A percentile compares a stretch with the other conserved stretches of the same genome.
Conservation (phyloP, 2,113 vertebrate genomes). For the Mionectes macconnelli region DNA sequence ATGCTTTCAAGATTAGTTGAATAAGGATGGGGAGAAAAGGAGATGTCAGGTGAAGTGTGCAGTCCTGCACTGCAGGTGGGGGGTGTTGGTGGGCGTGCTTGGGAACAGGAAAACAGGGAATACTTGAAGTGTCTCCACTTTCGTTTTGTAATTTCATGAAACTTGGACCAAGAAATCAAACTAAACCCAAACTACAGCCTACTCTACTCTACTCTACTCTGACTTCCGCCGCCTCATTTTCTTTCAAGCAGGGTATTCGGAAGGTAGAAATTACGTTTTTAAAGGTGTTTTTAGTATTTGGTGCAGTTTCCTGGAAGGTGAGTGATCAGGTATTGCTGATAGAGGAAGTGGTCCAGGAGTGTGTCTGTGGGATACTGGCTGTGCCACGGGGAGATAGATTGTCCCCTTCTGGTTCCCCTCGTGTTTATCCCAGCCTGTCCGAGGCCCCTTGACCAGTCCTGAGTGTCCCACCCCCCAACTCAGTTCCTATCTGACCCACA, state of each 20-base stretch:
- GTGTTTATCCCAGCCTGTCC: neutral
- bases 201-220: too few species aligned
- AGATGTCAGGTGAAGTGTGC: neutral
- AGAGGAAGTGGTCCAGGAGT: rapidly evolving
- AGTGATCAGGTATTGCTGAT: neutral
- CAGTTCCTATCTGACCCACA: too few species aligned
- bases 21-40: neutral
- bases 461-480: neutral
- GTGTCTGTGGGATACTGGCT: neutral
- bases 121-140: neutral
- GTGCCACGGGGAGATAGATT: neutral
- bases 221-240: neutral
- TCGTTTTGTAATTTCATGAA: neutral
- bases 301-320: rapidly evolving
- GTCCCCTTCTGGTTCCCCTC: neutral
- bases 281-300: neutral
- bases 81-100: rapidly evolving
- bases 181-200: neutral
- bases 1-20: neutral
- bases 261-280: neutral
- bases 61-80: neutral
- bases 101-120: neutral
- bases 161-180: neutral
- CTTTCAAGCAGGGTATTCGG: neutral
- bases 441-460: neutral